Conservation (phyloP, 2,113 vertebrate genomes). For the Scophthalmus maximus region DNA sequence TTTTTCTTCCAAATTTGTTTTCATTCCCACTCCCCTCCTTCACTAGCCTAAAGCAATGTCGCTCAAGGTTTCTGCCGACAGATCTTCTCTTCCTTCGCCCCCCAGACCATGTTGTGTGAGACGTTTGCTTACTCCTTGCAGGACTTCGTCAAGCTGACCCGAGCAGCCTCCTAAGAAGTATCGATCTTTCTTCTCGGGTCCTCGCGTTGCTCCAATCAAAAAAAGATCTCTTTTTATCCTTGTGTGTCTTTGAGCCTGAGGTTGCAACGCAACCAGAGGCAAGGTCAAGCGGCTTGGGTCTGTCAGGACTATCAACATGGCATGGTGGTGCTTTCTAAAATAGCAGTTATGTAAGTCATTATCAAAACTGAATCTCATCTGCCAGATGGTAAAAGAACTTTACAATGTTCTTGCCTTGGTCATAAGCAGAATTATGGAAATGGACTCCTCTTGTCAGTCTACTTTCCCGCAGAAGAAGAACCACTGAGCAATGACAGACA, state of each 20-base stretch:
- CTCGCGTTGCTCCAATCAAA: slow-evolving; percentile 16
- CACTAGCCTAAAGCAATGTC: slow-evolving; percentile 27
- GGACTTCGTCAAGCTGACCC: slow-evolving; percentile 33
- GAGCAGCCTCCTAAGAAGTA: slow-evolving; percentile 34
- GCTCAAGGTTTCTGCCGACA: slow-evolving; percentile 19
- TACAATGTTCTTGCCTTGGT: neutral
- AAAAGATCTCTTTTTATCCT: slow-evolving; percentile 15
- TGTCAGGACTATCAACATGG: slow-evolving; percentile 11
- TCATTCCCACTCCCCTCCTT: slow-evolving; percentile 3
- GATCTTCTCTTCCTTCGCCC: slow-evolving; percentile 13
- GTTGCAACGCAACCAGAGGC: slow-evolving; percentile 10
- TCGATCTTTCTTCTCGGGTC: slow-evolving; percentile 25
- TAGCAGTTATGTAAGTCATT: neutral
- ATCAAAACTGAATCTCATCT: neutral
- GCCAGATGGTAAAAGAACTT: neutral
- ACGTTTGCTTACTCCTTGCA: slow-evolving; percentile 3
- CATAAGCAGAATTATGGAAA: neutral
- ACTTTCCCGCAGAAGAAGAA: neutral
- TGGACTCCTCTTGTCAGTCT: neutral
- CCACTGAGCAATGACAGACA: neutral
- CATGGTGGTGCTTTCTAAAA: neutral
- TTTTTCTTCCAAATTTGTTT: slow-evolving; percentile 7
- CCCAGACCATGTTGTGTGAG: slow-evolving; percentile 9
- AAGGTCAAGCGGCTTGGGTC: slow-evolving; percentile 32
- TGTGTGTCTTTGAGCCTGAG: slow-evolving; percentile 27